phyloP scores from a whole-genome alignment of 2,797 vertebrate genomes.

The Myioborus melanocephalus region DNA sequence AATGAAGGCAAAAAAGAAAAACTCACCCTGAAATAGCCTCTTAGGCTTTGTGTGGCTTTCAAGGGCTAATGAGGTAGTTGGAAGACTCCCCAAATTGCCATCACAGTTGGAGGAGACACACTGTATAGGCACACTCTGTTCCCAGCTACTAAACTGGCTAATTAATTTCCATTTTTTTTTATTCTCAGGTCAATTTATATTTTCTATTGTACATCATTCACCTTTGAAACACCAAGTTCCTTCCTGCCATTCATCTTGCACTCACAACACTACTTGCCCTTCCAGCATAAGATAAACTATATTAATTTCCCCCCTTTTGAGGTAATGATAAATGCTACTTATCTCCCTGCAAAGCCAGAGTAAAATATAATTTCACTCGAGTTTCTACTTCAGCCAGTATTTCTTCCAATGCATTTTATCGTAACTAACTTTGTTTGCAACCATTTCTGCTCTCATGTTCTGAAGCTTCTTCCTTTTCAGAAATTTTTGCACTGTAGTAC shows the following conservation, averaged over 20 bases:
- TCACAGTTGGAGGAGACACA: background rate
- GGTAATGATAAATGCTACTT: background rate
- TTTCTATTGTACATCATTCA: background rate
- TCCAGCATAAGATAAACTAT: background rate
- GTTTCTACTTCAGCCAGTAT: background rate
- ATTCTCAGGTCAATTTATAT: background rate
- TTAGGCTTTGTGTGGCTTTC: background rate
- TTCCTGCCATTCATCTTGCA: background rate
- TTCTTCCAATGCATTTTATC: background rate
- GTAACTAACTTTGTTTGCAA: background rate
- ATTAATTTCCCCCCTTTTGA: background rate
- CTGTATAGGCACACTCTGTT: background rate
- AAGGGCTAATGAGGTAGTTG: background rate
- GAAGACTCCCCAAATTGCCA: background rate
- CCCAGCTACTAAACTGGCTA: background rate
- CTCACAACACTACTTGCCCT: background rate
- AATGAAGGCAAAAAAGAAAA: background rate
- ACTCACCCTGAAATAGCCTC: background rate
- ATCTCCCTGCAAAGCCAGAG: background rate
- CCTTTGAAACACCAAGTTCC: background rate
- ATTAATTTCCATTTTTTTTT: background rate
- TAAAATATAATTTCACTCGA: background rate
- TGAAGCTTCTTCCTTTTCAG: background rate
- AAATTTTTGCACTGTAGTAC: background rate
- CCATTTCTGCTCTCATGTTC: background rate